Percentiles rank a stretch among this genome's conserved stretches.
Evolutionary conservation across 30 jellyfish, hydroid and myxozoan genomes (phyloP).

Genomic region (Thelohanellus kitauei): DNA sequence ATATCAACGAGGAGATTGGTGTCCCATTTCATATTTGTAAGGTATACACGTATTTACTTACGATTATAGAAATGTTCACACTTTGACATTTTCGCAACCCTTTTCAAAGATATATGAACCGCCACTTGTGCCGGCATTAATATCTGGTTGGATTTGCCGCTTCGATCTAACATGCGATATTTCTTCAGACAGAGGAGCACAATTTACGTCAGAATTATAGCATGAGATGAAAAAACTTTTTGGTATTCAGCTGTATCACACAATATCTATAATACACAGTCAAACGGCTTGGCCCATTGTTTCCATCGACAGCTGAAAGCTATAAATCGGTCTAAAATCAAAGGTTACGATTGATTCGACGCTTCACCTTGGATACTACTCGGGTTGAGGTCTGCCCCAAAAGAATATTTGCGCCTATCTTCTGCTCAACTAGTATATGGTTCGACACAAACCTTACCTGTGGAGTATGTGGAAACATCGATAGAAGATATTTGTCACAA

Average conservation of each 20-base stretch:
- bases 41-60: conserved; percentile 5
- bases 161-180: conserved; percentile 5
- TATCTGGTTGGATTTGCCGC: background rate
- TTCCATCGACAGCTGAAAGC: conserved; percentile 14
- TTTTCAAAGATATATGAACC: conserved; percentile 1
- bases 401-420: conserved; percentile 1
- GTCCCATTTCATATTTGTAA: conserved; percentile 9
- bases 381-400: conserved; percentile 6
- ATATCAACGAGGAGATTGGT: conserved; percentile 8
- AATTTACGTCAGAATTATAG: conserved; percentile 5
- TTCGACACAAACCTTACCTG: too few species aligned
- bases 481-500: too few species aligned
- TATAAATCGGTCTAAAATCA: conserved; percentile 1
- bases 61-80: conserved; percentile 11
- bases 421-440: too few species aligned
- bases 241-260: too few species aligned
- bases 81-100: conserved; percentile 11
- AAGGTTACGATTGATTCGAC: conserved; percentile 3
- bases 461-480: too few species aligned
- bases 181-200: too few species aligned
- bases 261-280: conserved; percentile 6
- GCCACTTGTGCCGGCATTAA: conserved; percentile 1
- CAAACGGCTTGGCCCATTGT: conserved; percentile 11
- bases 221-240: too few species aligned
- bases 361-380: conserved; percentile 7